A percentile compares a stretch with the other conserved stretches of the same genome.
Evolutionary conservation across 2,888 invertebrate genomes (phyloP).

Genomic region (Hartigia nigra): DNA sequence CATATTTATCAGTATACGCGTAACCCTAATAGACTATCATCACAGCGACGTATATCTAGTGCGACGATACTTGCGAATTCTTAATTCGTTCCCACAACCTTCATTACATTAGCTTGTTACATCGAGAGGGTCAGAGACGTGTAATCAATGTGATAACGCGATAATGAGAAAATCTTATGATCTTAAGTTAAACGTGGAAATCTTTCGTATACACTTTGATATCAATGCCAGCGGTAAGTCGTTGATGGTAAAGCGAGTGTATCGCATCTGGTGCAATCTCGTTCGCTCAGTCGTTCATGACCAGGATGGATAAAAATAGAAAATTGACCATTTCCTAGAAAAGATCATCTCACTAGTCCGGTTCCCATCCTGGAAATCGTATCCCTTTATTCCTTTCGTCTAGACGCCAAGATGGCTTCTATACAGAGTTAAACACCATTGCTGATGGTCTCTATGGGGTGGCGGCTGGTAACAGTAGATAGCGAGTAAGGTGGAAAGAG

Average conservation of each 20-base stretch:
- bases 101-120: background rate
- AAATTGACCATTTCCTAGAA: constrained; percentile 8
- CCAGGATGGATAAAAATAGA: constrained; percentile 7
- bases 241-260: background rate
- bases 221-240: background rate
- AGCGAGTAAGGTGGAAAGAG: background rate
- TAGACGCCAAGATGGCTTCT: constrained; percentile 8
- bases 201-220: background rate
- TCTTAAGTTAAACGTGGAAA: background rate
- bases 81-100: background rate
- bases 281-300: constrained; percentile 1
- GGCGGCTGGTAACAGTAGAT: background rate
- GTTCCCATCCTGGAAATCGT: background rate
- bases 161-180: background rate
- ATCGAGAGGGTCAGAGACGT: background rate
- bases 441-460: background rate
- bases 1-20: constrained; percentile 38
- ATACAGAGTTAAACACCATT: background rate
- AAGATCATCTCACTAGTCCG: background rate
- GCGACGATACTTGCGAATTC: background rate
- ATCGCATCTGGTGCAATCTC: constrained; percentile 22
- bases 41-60: background rate
- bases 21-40: background rate
- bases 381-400: background rate
- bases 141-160: background rate